phyloP scores from a whole-genome alignment of 2,888 invertebrate genomes.

The Eremobia ochroleuca region DNA sequence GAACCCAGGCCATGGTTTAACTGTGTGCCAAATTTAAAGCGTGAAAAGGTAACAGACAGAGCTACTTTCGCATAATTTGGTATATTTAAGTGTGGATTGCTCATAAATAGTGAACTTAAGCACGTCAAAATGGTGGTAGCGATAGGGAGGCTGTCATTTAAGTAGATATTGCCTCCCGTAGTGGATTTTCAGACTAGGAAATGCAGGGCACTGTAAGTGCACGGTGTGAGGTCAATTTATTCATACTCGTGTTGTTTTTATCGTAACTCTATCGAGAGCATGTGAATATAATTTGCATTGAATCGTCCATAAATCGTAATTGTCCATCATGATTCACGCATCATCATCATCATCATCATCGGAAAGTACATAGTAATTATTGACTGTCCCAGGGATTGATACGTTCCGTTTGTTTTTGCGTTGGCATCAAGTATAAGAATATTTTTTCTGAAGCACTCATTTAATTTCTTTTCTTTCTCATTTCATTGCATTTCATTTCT shows the following conservation, averaged over 20 bases:
- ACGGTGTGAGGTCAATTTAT: constrained; percentile 7
- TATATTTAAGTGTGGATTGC: not conserved
- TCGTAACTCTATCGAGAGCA: not conserved
- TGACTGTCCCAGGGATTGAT: not conserved
- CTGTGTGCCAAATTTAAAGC: no score
- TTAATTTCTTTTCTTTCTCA: no score
- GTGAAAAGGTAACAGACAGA: not conserved
- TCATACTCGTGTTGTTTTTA: constrained; percentile 5
- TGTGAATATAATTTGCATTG: constrained; percentile 20
- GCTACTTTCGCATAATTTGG: not conserved
- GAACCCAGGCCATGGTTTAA: not conserved
- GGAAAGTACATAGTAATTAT: not conserved
- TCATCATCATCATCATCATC: not conserved
- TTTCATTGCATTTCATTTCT: no score
- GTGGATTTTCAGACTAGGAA: not conserved
- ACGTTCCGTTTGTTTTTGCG: constrained; percentile 8
- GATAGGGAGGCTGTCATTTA: not conserved
- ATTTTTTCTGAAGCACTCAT: not conserved
- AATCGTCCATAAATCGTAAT: constrained; percentile 14
- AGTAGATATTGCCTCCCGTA: not conserved
- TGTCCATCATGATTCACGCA: not conserved
- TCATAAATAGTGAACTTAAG: not conserved
- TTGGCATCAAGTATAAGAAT: not conserved
- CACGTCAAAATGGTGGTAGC: not conserved
- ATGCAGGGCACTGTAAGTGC: not conserved